Conservation (phyloP, 2,113 vertebrate species). For the Lates calcarifer region DNA sequence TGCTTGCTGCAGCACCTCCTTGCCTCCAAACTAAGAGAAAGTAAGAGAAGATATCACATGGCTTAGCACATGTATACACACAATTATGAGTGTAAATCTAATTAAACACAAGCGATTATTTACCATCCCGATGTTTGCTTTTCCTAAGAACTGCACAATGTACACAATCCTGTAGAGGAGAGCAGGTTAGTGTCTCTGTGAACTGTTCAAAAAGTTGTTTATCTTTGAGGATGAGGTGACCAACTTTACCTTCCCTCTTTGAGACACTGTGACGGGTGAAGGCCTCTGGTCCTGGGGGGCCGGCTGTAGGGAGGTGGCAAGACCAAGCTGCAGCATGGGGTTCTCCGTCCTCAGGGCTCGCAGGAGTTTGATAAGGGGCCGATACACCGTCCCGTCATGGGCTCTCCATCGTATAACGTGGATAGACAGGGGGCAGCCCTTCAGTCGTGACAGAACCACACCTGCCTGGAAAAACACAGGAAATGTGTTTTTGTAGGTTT, state of each 20-base stretch:
- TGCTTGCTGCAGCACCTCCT: constrained; percentile 85
- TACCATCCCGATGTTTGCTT: constrained; percentile 84
- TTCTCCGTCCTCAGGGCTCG: constrained; percentile 82
- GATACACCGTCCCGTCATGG: constrained; percentile 74
- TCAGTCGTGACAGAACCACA: constrained; percentile 80
- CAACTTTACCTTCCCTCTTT: constrained; percentile 78
- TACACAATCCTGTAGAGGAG: constrained; percentile 83
- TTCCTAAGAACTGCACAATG: constrained; percentile 83
- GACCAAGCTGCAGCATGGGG: constrained; percentile 76
- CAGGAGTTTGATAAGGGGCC: constrained; percentile 84
- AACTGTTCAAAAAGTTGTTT: not conserved
- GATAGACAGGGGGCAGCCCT: constrained; percentile 80
- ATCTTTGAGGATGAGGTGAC: not conserved
- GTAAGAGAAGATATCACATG: not conserved
- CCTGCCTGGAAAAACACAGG: constrained; percentile 74
- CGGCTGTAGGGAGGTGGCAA: constrained; percentile 38
- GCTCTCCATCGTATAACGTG: constrained; percentile 80
- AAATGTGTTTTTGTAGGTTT: no score
- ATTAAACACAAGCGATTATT: constrained; percentile 32
- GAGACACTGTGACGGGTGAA: constrained; percentile 60
- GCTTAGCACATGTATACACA: not conserved
- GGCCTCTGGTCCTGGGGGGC: constrained; percentile 38
- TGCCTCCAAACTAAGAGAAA: constrained; percentile 83
- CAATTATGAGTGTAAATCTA: not conserved
- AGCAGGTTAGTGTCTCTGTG: constrained; percentile 11